These are phyloP conservation scores for Macaria notata DNA, from an alignment of 2,888 invertebrate genomes.

Conservation along the genomic window DNA sequence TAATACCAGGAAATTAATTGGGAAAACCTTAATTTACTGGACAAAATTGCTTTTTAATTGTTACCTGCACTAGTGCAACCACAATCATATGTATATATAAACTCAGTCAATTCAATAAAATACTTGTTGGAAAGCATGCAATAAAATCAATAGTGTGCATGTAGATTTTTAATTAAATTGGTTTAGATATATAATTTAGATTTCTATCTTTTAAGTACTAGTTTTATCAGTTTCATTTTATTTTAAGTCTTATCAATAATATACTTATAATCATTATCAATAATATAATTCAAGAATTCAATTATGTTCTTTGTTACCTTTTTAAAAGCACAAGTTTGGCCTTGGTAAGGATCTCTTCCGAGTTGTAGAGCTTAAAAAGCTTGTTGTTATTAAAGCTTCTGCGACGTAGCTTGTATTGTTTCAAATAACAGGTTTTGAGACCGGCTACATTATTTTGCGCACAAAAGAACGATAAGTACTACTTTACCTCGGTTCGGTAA, in stretches of 20 bases:
- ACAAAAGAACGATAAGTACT: neutral
- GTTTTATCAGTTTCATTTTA: too few species aligned
- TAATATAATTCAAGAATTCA: slow-evolving; percentile 7
- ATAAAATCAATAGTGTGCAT: too few species aligned
- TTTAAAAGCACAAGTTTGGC: slow-evolving; percentile 31
- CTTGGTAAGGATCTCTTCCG: slow-evolving; percentile 59
- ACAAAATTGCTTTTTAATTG: slow-evolving; percentile 20
- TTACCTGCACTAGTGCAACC: neutral
- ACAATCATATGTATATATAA: too few species aligned
- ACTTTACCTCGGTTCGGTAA: too few species aligned
- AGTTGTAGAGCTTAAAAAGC: slow-evolving; percentile 45
- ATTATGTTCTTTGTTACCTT: slow-evolving; percentile 4
- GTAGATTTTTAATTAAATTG: too few species aligned
- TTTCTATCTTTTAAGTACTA: too few species aligned
- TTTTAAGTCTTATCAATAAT: too few species aligned
- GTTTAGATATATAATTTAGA: too few species aligned
- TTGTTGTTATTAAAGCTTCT: slow-evolving; percentile 27
- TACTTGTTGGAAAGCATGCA: too few species aligned
- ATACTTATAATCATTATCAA: too few species aligned
- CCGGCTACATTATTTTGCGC: neutral
- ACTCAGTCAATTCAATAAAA: too few species aligned
- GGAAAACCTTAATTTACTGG: neutral
- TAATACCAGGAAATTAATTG: slow-evolving; percentile 1
- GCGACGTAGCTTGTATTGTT: slow-evolving; percentile 21
- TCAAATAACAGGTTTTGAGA: neutral